Conservation (phyloP, 2,888 invertebrate genomes). For the Leptopterna dolabrata region DNA sequence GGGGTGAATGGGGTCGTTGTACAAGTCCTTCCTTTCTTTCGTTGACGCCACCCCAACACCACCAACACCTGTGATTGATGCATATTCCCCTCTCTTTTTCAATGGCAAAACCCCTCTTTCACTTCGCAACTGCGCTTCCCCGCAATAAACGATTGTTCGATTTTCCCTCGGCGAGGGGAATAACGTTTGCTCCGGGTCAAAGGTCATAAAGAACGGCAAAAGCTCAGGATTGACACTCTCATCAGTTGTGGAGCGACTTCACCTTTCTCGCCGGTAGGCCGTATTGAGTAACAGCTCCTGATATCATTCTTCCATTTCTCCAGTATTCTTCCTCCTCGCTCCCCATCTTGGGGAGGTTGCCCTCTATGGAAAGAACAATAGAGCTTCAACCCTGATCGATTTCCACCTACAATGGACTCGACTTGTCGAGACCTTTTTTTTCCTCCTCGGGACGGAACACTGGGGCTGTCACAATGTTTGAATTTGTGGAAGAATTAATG, state of each 20-base stretch:
- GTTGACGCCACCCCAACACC: too few relatives aligned
- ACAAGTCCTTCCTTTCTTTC: not conserved
- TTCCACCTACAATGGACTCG: not conserved
- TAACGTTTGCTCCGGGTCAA: not conserved
- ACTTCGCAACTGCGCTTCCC: not conserved
- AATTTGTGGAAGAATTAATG: not conserved
- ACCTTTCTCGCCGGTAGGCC: not conserved
- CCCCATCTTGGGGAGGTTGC: not conserved
- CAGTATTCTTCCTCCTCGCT: not conserved
- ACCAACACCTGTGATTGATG: not conserved
- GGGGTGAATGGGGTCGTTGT: not conserved
- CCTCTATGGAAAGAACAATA: not conserved
- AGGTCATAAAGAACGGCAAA: not conserved
- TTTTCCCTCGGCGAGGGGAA: not conserved
- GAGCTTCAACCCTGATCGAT: not conserved
- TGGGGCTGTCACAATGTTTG: not conserved
- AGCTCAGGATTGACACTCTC: not conserved
- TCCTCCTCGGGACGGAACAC: not conserved
- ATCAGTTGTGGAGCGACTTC: not conserved
- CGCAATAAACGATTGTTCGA: not conserved
- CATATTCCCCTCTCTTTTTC: not conserved
- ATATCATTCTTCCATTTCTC: slow-evolving; percentile 3
- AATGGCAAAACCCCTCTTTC: not conserved
- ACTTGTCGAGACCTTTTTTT: not conserved
- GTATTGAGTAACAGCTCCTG: not conserved